phyloP scores from a whole-genome alignment of 2,888 invertebrate genomes.

The Junonia oenone region DNA sequence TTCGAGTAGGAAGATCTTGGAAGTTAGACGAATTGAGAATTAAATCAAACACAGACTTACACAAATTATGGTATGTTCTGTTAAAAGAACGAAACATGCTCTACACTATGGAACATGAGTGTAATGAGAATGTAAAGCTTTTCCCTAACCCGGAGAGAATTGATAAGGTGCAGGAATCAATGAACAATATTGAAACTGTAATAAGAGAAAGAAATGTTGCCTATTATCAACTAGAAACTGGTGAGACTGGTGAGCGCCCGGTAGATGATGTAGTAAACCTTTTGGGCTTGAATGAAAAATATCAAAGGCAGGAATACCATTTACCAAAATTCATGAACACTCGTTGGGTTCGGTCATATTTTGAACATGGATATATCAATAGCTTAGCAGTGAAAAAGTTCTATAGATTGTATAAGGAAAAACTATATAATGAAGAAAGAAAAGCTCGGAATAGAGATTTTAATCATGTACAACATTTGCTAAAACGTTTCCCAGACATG shows the following conservation, averaged over 20 bases:
- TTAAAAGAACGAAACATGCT: slow-evolving; percentile 98
- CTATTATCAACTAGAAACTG: slow-evolving; percentile 93
- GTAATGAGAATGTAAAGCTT: slow-evolving; percentile 81
- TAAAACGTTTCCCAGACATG: slow-evolving; percentile 88
- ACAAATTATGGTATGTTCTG: slow-evolving; percentile 95
- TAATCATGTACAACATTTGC: slow-evolving; percentile 83
- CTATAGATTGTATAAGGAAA: slow-evolving; percentile 81
- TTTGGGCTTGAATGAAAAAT: slow-evolving; percentile 81
- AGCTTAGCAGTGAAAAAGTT: slow-evolving; percentile 81
- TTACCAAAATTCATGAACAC: slow-evolving; percentile 84
- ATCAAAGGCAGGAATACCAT: slow-evolving; percentile 80
- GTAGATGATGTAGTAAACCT: slow-evolving; percentile 76
- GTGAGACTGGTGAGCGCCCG: slow-evolving; percentile 89
- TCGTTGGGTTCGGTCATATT: slow-evolving; percentile 80
- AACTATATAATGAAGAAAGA: slow-evolving; percentile 77
- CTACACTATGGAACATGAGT: slow-evolving; percentile 94
- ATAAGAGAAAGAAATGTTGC: slow-evolving; percentile 95
- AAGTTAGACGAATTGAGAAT: slow-evolving; percentile 92
- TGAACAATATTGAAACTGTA: slow-evolving; percentile 94
- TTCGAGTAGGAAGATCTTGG: slow-evolving; percentile 93
- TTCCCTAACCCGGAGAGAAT: slow-evolving; percentile 96
- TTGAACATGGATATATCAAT: slow-evolving; percentile 71
- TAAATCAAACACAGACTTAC: slow-evolving; percentile 96
- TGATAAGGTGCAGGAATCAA: slow-evolving; percentile 96
- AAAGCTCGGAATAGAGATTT: slow-evolving; percentile 81